Evolutionary conservation across 2,888 invertebrate species (phyloP), one percentile per base, ranked within the genome.

Genomic region (Agrochola lota): DNA sequence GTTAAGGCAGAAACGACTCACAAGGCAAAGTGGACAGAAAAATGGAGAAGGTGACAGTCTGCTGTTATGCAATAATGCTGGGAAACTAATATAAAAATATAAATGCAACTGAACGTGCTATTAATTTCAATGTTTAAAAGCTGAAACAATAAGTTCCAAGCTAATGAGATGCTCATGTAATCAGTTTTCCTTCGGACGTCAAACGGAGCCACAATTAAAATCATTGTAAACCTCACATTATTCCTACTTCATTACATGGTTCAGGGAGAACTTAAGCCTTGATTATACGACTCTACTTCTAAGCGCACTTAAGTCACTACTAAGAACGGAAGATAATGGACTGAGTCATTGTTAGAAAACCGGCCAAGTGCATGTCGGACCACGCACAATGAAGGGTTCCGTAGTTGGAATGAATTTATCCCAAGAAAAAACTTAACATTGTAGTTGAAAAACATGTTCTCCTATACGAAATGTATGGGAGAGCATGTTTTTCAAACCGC

Each of bases 251-350:
- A 66, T 70, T 55, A 70, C 78, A 64, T 1, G 68, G 73, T 57
- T 78, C 67, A 52, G 57, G n/a, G 40, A 20, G 57, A 73, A 59
- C 60, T 62, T 79, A 74, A 77, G 55, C 52, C 68, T 75, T 49
- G 63, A 77, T 62, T 82, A 74, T 80, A 82, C 68, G 73, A 79
- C 62, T 63, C 63, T 70, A 69, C 43, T 75, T 69, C 71, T 70
- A 78, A 80, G 77, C 46, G 20, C 68, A 74, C 66, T 85, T 73
- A 73, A 79, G 57, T 60, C 55, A 66, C 40, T 70, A 63, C 30
- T 62, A 49, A 74, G 72, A 71, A 66, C 26, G n/a, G 57, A 66
- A 68, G 66, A 76, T 69, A 74, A 78, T 77, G 77, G 69, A 66
- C 73, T 60, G 15, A 72, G 35, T 57, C 46, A 80, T 76, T 73